A percentile compares a stretch with the other conserved stretches of the same genome.
These are phyloP conservation scores for Lasioglossum calceatum DNA, from an alignment of 2,888 invertebrate species.

Conservation along the genomic window DNA sequence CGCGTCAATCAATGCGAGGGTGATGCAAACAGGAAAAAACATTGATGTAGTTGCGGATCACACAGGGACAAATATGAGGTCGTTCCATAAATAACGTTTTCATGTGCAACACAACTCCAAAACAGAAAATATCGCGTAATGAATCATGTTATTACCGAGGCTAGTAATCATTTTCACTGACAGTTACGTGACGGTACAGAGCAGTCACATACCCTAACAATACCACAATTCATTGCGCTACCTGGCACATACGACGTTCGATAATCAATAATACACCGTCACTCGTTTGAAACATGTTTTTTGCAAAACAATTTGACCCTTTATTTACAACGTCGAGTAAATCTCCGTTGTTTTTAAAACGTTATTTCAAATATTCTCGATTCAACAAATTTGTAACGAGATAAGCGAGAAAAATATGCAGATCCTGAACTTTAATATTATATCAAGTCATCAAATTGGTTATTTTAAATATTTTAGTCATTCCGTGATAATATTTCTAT, in stretches of 20 bases:
- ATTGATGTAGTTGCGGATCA: constrained; percentile 81
- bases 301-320: neutral
- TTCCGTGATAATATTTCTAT: neutral
- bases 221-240: constrained; percentile 4
- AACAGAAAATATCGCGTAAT: neutral
- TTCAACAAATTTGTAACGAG: neutral
- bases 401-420: neutral
- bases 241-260: neutral
- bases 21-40: constrained; percentile 83
- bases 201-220: neutral
- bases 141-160: neutral
- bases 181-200: constrained; percentile 1
- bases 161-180: neutral
- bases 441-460: neutral
- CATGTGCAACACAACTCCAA: neutral
- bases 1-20: constrained; percentile 83
- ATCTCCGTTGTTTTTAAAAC: neutral
- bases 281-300: neutral
- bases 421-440: neutral
- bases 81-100: constrained; percentile 19
- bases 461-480: neutral
- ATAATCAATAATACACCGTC: neutral
- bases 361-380: neutral
- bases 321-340: neutral
- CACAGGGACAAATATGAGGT: constrained; percentile 56